phyloP scores from a whole-genome alignment of 1,140 invertebrate genomes.

The Drosophila kepulauana region DNA sequence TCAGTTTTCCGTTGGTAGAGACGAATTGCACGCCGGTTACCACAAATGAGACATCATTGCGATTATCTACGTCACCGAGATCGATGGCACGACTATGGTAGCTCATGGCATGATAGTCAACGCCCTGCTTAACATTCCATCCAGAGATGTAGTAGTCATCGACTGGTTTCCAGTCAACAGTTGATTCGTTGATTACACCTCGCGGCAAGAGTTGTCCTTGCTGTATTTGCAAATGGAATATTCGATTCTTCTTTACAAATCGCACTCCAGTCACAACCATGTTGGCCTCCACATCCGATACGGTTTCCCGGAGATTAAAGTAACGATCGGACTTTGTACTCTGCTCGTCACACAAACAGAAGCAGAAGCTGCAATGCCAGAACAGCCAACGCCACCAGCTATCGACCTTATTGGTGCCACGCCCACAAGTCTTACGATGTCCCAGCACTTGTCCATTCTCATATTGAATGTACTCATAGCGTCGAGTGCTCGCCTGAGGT shows the following conservation, averaged over 20 bases:
- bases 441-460: not conserved
- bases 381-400: constrained; percentile 11
- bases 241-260: constrained; percentile 1
- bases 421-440: not conserved
- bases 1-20: not conserved
- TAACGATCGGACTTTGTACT: constrained; percentile 4
- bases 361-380: constrained; percentile 3
- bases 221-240: constrained; percentile 15
- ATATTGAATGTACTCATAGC: constrained; percentile 1
- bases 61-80: not conserved
- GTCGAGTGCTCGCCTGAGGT: not conserved
- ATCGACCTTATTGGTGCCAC: not conserved
- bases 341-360: constrained; percentile 9
- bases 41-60: not conserved
- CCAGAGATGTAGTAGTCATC: not conserved
- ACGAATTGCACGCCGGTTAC: not conserved
- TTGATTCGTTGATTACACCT: not conserved
- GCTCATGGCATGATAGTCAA: constrained; percentile 5
- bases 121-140: not conserved
- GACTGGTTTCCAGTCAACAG: constrained; percentile 1
- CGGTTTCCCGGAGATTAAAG: not conserved
- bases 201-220: not conserved
- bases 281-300: not conserved
- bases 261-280: not conserved
- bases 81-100: not conserved